phyloP scores from a whole-genome alignment of 2,797 vertebrate genomes.

The Atherinosoma microstoma region DNA sequence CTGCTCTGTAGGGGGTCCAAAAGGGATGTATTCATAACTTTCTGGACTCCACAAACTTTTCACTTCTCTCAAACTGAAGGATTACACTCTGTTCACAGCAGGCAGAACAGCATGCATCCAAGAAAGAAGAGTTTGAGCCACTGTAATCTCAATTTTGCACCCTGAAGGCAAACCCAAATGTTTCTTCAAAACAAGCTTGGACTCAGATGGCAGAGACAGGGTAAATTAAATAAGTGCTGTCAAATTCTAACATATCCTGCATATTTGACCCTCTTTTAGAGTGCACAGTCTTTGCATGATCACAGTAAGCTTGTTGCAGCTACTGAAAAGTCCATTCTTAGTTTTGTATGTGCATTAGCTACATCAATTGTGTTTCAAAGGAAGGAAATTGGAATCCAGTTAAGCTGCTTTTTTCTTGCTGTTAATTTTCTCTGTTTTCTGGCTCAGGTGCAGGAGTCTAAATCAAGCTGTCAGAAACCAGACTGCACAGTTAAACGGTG shows the following conservation, averaged over 20 bases:
- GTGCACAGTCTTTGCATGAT: slow-evolving; percentile 21
- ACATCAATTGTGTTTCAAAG: slow-evolving; percentile 68
- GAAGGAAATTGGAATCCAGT: slow-evolving; percentile 64
- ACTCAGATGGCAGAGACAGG: slow-evolving; percentile 39
- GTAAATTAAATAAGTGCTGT: slow-evolving; percentile 43
- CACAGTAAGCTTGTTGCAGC: slow-evolving; percentile 25
- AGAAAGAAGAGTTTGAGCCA: slow-evolving; percentile 56
- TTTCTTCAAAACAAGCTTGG: slow-evolving; percentile 34
- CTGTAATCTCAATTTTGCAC: slow-evolving; percentile 64
- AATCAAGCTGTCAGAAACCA: slow-evolving; percentile 82
- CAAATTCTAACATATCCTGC: slow-evolving; percentile 19
- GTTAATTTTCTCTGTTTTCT: slow-evolving; percentile 66
- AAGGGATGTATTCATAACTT: slow-evolving; percentile 75
- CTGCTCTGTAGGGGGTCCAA: slow-evolving; percentile 74
- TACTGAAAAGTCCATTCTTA: slow-evolving; percentile 36
- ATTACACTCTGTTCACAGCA: slow-evolving; percentile 78
- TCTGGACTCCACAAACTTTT: slow-evolving; percentile 78
- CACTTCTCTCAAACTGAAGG: slow-evolving; percentile 77
- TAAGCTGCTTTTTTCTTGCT: slow-evolving; percentile 58
- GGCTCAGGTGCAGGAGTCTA: slow-evolving; percentile 72
- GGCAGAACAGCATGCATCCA: slow-evolving; percentile 66
- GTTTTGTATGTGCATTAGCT: slow-evolving; percentile 55
- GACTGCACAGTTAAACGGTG: slow-evolving; percentile 77
- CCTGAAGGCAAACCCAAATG: slow-evolving; percentile 45
- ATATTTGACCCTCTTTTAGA: slow-evolving; percentile 36